These are phyloP conservation scores for Thryonomys swinderianus DNA, from an alignment of 2,113 vertebrate species.

Conservation along the genomic window DNA sequence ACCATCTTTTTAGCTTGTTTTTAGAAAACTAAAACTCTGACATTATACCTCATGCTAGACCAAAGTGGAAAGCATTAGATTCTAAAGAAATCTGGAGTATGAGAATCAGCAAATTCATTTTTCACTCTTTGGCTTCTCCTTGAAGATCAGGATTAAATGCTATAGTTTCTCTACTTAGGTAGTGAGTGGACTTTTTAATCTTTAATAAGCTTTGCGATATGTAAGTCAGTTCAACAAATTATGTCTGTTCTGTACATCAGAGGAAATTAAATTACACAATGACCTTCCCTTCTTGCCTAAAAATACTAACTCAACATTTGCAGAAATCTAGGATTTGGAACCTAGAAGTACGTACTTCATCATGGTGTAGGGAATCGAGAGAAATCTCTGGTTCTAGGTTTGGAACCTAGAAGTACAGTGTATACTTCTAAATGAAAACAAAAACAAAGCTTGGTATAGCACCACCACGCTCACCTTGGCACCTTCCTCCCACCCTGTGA, in stretches of 20 bases:
- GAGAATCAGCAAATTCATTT: neutral
- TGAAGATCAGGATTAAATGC: neutral
- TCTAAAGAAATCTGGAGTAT: neutral
- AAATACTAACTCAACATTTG: neutral
- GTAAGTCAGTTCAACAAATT: neutral
- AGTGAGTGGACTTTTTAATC: neutral
- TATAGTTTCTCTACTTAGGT: neutral
- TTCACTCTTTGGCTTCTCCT: neutral
- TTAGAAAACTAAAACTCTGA: constrained; percentile 4
- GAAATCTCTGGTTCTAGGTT: too few relatives aligned
- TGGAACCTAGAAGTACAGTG: too few relatives aligned
- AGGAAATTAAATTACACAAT: neutral
- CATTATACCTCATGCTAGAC: neutral
- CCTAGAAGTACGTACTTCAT: too few relatives aligned
- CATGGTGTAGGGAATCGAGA: too few relatives aligned
- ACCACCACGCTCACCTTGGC: neutral
- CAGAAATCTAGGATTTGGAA: neutral
- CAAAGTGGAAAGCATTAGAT: constrained; percentile 39
- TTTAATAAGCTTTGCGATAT: neutral
- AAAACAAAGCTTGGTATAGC: neutral
- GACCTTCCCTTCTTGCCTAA: neutral
- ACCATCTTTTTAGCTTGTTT: neutral
- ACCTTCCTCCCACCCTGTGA: neutral
- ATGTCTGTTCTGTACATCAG: neutral
- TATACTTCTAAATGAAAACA: neutral